Evolutionary conservation across 1,140 invertebrate species (phyloP).

Genomic region (Drosophila melanica): DNA sequence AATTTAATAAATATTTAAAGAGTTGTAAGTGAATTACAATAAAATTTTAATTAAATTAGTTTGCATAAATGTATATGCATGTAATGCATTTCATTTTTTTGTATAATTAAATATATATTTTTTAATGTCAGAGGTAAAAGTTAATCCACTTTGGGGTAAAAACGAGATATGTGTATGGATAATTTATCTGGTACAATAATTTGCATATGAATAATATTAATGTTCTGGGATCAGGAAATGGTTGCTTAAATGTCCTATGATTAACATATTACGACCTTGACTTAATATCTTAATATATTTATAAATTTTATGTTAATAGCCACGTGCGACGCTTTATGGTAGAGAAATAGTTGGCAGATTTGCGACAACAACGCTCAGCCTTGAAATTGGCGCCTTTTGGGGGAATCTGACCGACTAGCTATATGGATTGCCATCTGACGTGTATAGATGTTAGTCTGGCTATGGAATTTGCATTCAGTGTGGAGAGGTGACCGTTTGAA

Average conservation of each 20-base stretch:
- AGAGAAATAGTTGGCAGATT: constrained; percentile 4
- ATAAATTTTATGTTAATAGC: neutral
- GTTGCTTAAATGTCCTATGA: too few relatives aligned
- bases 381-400: constrained; percentile 19
- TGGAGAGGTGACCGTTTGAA: constrained; percentile 52
- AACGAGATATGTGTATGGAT: too few relatives aligned
- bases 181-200: too few relatives aligned
- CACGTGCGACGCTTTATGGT: constrained; percentile 1
- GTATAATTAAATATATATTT: too few relatives aligned
- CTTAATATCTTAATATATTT: too few relatives aligned
- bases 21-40: neutral
- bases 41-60: neutral
- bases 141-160: too few relatives aligned
- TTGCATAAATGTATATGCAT: neutral
- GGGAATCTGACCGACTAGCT: constrained; percentile 2
- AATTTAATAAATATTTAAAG: neutral
- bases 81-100: neutral
- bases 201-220: neutral
- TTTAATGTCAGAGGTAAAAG: too few relatives aligned
- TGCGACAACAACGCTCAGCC: neutral
- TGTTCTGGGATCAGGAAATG: too few relatives aligned
- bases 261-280: too few relatives aligned
- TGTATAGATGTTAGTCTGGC: constrained; percentile 9
- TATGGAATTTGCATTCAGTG: constrained; percentile 57
- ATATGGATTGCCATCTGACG: constrained; percentile 14